A percentile compares a stretch with the other conserved stretches of the same genome.
Conservation (phyloP, 1,140 invertebrate species). For the Chelonus insularis region DNA sequence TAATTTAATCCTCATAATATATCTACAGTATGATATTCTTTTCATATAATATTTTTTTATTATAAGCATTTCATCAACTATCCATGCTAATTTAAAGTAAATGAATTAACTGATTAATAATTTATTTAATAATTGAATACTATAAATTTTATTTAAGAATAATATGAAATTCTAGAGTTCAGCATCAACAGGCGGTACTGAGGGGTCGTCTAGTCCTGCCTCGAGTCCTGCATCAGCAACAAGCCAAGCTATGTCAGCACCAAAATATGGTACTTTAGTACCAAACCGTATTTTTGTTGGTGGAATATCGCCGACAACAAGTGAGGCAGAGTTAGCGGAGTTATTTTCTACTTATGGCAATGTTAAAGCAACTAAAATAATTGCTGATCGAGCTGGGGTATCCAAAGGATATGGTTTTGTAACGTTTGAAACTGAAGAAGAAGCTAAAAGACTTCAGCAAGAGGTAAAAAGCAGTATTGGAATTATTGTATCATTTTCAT, state of each 20-base stretch:
- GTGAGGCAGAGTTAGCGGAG: conserved; percentile 79
- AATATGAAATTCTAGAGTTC: conserved; percentile 55
- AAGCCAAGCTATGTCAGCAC: conserved; percentile 63
- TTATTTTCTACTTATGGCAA: conserved; percentile 86
- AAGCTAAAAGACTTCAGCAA: conserved; percentile 75
- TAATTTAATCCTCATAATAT: too few species aligned
- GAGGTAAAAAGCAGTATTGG: too few species aligned
- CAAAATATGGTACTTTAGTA: conserved; percentile 78
- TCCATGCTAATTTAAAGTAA: too few species aligned
- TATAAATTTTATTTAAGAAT: conserved; percentile 2
- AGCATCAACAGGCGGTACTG: conserved; percentile 56
- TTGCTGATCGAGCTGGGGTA: conserved; percentile 88
- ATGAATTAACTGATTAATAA: too few species aligned
- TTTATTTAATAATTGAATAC: conserved; percentile 1
- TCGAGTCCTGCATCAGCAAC: conserved; percentile 56
- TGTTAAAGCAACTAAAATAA: conserved; percentile 92
- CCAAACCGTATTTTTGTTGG: conserved; percentile 95
- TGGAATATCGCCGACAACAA: conserved; percentile 85
- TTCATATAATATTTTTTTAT: too few species aligned
- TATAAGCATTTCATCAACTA: too few species aligned
- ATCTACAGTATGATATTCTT: too few species aligned
- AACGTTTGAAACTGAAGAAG: conserved; percentile 91
- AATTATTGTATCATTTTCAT: too few species aligned
- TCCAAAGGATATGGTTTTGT: conserved; percentile 96
- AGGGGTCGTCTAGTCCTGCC: conserved; percentile 59